Evolutionary conservation across 1,140 invertebrate species (phyloP).

Genomic region (Rhagoletis pomonella): DNA sequence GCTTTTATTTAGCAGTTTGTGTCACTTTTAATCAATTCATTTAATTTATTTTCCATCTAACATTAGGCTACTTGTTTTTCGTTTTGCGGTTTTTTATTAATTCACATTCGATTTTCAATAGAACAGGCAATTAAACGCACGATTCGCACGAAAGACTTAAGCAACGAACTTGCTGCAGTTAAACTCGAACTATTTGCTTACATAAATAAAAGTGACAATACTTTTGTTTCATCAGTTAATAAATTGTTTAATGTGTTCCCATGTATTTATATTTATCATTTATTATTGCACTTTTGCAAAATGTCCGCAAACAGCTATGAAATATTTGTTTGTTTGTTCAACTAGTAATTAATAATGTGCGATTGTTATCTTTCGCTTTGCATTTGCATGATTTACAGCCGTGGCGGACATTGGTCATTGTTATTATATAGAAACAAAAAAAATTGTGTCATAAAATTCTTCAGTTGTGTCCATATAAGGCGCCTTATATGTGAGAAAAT

Average conservation of each 20-base stretch:
- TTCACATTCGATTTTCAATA: background rate
- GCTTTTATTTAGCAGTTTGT: background rate
- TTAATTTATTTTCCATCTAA: background rate
- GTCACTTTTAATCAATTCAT: conserved; percentile 9
- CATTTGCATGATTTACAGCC: conserved; percentile 52
- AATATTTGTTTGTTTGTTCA: conserved; percentile 48
- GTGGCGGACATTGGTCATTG: conserved; percentile 1
- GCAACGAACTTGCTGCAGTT: conserved; percentile 26
- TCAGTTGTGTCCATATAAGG: background rate
- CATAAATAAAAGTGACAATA: conserved; percentile 12
- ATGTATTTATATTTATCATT: background rate
- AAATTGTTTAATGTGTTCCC: background rate
- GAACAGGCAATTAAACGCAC: background rate
- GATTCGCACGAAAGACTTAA: conserved; percentile 14
- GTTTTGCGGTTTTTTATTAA: background rate
- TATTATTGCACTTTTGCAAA: background rate
- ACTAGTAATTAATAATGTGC: conserved; percentile 50
- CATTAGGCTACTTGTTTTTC: background rate
- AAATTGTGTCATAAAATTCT: background rate
- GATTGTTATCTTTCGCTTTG: conserved; percentile 40
- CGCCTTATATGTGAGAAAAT: background rate
- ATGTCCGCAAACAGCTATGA: conserved; percentile 19
- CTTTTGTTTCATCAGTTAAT: background rate
- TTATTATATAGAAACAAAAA: background rate
- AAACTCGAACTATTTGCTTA: background rate